Conservation (phyloP, 2,888 invertebrate species). For the Sphaerophoria rueppellii region DNA sequence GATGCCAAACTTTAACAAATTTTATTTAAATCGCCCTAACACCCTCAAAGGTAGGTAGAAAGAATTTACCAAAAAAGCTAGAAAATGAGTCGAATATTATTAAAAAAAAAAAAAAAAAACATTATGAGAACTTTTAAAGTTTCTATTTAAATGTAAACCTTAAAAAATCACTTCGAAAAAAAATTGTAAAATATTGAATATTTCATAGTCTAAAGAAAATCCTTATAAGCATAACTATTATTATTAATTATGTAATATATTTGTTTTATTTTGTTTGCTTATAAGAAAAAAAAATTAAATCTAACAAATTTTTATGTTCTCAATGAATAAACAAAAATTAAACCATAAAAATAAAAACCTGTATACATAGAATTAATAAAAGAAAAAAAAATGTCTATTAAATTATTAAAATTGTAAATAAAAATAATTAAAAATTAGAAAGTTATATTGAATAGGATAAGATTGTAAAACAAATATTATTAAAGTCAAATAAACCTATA, state of each 20-base stretch:
- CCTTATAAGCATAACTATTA: not conserved
- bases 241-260: not conserved
- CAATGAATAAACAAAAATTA: not conserved
- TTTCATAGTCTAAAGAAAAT: conserved; percentile 39
- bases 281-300: conserved; percentile 7
- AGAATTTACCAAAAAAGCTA: conserved; percentile 7
- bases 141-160: conserved; percentile 46
- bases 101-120: not conserved
- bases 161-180: conserved; percentile 4
- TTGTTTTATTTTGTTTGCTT: not conserved
- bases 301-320: not conserved
- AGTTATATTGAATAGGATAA: conserved; percentile 27
- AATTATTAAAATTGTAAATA: conserved; percentile 42
- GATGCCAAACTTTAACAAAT: not conserved
- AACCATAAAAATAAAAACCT: not conserved
- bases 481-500: conserved; percentile 45
- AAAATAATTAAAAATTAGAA: not conserved
- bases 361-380: conserved; percentile 2
- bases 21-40: conserved; percentile 7
- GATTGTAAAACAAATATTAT: conserved; percentile 56
- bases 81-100: conserved; percentile 5
- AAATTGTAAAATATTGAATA: conserved; percentile 47
- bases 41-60: conserved; percentile 35
- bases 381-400: not conserved
- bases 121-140: conserved; percentile 27